Percentiles rank a stretch among this genome's conserved stretches.
Conservation (phyloP, 2,113 vertebrate genomes). For the Antennarius striatus region DNA sequence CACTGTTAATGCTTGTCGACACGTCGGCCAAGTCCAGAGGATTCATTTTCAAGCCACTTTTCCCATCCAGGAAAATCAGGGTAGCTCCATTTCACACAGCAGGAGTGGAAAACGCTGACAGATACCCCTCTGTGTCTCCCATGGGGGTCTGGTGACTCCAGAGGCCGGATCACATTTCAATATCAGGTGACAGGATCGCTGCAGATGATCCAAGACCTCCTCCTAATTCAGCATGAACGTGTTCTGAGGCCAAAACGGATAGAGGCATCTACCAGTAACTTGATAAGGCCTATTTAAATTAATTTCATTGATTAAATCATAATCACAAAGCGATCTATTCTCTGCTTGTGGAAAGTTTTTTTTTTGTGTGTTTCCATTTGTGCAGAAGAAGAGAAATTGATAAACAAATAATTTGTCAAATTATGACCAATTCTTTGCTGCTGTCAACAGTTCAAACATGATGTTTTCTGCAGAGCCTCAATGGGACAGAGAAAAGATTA, state of each 20-base stretch:
- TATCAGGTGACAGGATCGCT: slow-evolving; percentile 24
- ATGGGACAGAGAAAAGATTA: too few relatives aligned
- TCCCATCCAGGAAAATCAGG: background rate
- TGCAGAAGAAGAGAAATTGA: background rate
- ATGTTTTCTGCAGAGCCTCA: too few relatives aligned
- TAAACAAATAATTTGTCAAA: too few relatives aligned
- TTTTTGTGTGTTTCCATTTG: background rate
- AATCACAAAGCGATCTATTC: background rate
- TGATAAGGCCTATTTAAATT: background rate
- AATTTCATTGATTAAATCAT: too few relatives aligned
- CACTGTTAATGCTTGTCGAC: slow-evolving; percentile 26
- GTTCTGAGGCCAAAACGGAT: background rate
- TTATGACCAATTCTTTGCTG: background rate
- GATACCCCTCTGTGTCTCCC: background rate
- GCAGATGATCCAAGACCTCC: slow-evolving; percentile 5
- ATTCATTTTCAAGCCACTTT: slow-evolving; percentile 52
- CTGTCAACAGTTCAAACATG: too few relatives aligned
- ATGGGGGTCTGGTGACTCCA: slow-evolving; percentile 22
- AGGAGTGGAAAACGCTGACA: slow-evolving; percentile 60
- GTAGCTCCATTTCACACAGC: slow-evolving; percentile 53
- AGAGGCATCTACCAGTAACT: too few relatives aligned
- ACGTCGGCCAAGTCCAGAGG: slow-evolving; percentile 45
- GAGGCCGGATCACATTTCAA: slow-evolving; percentile 34
- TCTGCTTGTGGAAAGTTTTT: too few relatives aligned
- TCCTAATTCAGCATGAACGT: background rate